phyloP scores from a whole-genome alignment of 1,140 invertebrate genomes.

The Drosophila pachea region DNA sequence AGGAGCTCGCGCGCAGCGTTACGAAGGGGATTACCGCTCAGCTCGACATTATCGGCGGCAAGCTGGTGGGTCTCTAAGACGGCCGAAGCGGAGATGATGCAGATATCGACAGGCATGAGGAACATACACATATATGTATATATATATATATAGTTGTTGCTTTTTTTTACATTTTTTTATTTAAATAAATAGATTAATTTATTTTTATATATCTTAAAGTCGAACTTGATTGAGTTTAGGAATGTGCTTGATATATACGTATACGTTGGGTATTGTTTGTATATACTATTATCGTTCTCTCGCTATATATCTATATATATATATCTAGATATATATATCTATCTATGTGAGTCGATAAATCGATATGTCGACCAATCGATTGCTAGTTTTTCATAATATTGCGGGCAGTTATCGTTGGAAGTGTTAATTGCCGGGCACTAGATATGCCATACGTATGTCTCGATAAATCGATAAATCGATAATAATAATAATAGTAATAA shows the following conservation, averaged over 20 bases:
- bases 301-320: slow-evolving; percentile 30
- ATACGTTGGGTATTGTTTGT: slow-evolving; percentile 40
- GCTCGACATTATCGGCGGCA: slow-evolving; percentile 81
- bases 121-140: slow-evolving; percentile 1
- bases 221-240: slow-evolving; percentile 49
- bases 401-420: slow-evolving; percentile 49
- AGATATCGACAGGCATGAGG: too few relatives aligned
- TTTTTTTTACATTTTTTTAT: slow-evolving; percentile 42
- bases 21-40: slow-evolving; percentile 80
- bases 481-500: too few relatives aligned
- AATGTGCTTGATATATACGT: slow-evolving; percentile 64
- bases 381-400: not conserved
- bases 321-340: slow-evolving; percentile 35
- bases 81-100: too few relatives aligned
- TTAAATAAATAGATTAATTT: slow-evolving; percentile 77
- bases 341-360: slow-evolving; percentile 21
- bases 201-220: slow-evolving; percentile 66
- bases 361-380: too few relatives aligned
- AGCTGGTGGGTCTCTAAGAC: slow-evolving; percentile 80
- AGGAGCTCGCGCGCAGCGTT: slow-evolving; percentile 79
- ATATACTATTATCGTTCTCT: too few relatives aligned
- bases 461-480: not conserved
- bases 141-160: slow-evolving; percentile 11
- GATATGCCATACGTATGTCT: slow-evolving; percentile 21
- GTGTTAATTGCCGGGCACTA: slow-evolving; percentile 5